Conservation (phyloP, 2,888 invertebrate species). For the Ommatoiulus sabulosus region DNA sequence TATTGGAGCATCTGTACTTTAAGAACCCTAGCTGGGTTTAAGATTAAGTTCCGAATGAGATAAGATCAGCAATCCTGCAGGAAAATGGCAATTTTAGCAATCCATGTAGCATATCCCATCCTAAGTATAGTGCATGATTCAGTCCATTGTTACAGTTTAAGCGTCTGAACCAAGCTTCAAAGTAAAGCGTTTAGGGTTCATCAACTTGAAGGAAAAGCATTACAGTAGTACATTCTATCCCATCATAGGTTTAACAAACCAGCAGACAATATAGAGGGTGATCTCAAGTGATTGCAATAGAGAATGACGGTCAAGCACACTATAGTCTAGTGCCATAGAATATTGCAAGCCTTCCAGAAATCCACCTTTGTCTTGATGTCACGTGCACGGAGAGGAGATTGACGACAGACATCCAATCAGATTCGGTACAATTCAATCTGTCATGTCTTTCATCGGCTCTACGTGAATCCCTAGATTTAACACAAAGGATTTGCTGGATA, state of each 20-base stretch:
- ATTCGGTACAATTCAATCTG: conserved; percentile 28
- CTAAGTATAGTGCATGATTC: neutral
- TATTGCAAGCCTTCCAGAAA: neutral
- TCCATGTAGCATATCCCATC: too few species aligned
- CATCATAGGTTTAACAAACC: neutral
- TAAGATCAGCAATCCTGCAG: too few species aligned
- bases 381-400: neutral
- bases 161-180: neutral
- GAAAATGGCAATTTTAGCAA: too few species aligned
- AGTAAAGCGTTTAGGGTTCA: neutral
- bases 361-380: neutral
- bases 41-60: too few species aligned
- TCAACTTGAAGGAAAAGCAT: neutral
- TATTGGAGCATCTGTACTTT: too few species aligned
- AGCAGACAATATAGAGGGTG: neutral
- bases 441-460: conserved; percentile 21
- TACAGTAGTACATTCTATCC: neutral
- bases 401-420: conserved; percentile 34
- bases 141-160: neutral
- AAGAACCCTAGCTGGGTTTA: too few species aligned
- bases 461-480: conserved; percentile 14
- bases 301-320: neutral
- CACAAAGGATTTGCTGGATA: conserved; percentile 13
- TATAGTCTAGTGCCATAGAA: neutral
- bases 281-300: neutral